A percentile compares a stretch with the other conserved stretches of the same genome.
Conservation (phyloP, 2,113 vertebrate species). For the Scomber scombrus region DNA sequence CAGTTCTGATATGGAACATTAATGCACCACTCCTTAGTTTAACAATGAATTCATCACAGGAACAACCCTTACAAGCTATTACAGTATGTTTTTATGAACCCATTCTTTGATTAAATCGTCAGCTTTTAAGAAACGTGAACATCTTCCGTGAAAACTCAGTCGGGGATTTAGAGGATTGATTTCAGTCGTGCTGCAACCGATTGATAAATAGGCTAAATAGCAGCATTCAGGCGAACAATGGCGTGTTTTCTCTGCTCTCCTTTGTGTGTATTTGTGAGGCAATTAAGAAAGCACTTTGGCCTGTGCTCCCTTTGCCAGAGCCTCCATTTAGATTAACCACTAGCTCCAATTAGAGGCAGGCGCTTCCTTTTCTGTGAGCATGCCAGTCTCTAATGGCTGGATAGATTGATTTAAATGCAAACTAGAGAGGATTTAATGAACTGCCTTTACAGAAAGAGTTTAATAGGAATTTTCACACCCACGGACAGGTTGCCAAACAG, state of each 20-base stretch:
- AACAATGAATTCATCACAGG: background rate
- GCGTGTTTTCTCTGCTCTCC: constrained; percentile 46
- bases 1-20: no score
- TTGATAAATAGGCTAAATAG: constrained; percentile 55
- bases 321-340: constrained; percentile 84
- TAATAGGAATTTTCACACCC: constrained; percentile 82
- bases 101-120: constrained; percentile 28
- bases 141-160: constrained; percentile 5
- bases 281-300: constrained; percentile 84
- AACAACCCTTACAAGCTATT: background rate
- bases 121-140: constrained; percentile 1
- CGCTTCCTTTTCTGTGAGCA: constrained; percentile 73
- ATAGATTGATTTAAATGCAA: constrained; percentile 88
- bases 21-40: background rate
- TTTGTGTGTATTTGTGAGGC: constrained; percentile 71
- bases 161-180: constrained; percentile 37
- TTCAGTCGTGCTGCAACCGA: constrained; percentile 23
- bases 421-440: constrained; percentile 86
- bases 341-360: constrained; percentile 80
- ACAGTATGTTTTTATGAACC: background rate
- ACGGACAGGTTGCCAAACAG: constrained; percentile 78
- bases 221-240: constrained; percentile 58
- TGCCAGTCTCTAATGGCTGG: constrained; percentile 83
- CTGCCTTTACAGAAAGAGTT: constrained; percentile 83
- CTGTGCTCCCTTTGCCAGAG: constrained; percentile 75